Conservation (phyloP, 1,140 invertebrate genomes). For the Temnothorax longispinosus region DNA sequence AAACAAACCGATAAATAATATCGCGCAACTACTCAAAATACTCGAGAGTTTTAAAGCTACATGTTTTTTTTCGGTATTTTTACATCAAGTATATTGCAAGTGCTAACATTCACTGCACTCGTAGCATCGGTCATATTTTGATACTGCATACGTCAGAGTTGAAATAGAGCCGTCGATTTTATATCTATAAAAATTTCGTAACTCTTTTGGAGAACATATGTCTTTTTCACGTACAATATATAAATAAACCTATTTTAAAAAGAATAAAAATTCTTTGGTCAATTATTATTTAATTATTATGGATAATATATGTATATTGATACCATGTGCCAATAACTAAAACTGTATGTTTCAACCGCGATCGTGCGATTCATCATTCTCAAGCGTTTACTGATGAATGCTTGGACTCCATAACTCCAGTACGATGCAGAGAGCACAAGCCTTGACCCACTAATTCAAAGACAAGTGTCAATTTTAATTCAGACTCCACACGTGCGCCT, state of each 20-base stretch:
- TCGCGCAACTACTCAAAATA: neutral
- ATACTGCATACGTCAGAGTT: neutral
- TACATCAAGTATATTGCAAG: neutral
- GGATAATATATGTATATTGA: neutral
- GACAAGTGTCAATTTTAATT: conserved; percentile 62
- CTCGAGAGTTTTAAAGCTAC: neutral
- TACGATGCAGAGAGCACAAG: conserved; percentile 49
- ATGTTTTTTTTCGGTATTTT: conserved; percentile 24
- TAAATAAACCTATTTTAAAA: neutral
- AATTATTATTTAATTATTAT: neutral
- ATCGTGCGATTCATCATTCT: conserved; percentile 17
- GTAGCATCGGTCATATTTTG: conserved; percentile 26
- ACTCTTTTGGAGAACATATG: neutral
- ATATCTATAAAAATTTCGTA: conserved; percentile 3
- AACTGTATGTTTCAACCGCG: neutral
- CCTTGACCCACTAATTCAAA: conserved; percentile 65
- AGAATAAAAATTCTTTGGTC: neutral
- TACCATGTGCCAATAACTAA: neutral
- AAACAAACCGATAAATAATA: conserved; percentile 15
- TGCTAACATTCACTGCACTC: neutral
- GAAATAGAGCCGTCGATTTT: neutral
- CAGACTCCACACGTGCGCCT: conserved; percentile 37
- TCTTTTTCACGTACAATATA: neutral
- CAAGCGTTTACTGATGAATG: conserved; percentile 14
- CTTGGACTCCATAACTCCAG: neutral